phyloP scores from a whole-genome alignment of 2,797 vertebrate species.

The Periophthalmus magnuspinnatus region DNA sequence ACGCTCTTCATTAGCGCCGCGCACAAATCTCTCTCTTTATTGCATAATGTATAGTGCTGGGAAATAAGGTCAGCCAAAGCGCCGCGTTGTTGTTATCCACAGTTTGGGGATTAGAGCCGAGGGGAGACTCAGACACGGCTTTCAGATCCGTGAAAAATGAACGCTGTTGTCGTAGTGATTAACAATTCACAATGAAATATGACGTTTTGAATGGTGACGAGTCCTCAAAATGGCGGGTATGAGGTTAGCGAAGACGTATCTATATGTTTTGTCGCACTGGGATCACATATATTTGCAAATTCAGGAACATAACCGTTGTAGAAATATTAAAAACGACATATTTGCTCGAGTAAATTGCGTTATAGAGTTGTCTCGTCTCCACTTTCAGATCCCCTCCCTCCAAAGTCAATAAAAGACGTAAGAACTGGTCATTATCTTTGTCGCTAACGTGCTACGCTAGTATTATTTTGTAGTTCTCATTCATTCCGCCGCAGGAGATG shows the following conservation, averaged over 20 bases:
- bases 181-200: no score
- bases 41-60: constrained; percentile 49
- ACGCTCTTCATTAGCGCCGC: constrained; percentile 57
- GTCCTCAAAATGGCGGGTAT: no score
- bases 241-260: no score
- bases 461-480: background rate
- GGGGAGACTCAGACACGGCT: background rate
- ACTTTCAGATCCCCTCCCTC: background rate
- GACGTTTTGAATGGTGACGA: no score
- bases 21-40: constrained; percentile 41
- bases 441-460: background rate
- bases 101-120: constrained; percentile 9
- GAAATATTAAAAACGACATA: background rate
- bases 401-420: background rate
- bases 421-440: background rate
- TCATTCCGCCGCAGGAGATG: background rate
- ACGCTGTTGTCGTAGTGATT: no score
- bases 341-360: background rate
- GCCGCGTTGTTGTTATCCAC: constrained; percentile 17
- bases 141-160: no score
- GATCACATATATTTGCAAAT: no score
- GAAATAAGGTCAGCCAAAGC: constrained; percentile 51
- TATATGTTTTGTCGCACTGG: no score
- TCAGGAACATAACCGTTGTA: no score
- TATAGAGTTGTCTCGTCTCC: background rate